Base-by-base conservation (phyloP, 1,140 invertebrate genomes). In the Sycophaga agraensis region DNA sequence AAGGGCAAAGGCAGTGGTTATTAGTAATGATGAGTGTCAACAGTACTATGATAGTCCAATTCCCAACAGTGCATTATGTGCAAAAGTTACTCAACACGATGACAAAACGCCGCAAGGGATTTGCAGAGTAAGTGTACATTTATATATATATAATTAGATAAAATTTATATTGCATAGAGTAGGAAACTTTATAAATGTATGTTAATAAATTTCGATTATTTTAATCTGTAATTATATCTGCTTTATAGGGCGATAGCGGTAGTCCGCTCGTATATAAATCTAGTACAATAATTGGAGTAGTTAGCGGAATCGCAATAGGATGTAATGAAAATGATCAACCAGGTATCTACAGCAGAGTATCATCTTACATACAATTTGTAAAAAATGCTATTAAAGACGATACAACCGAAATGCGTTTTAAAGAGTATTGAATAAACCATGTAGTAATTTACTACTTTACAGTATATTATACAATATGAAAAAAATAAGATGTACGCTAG, bases 321-420 rank as follows among this genome's bases (percentile, higher is more conserved):
- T 60, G 58, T 21, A 60, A 60, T 46, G 58, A 60, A 24, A 60
- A 60, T 26, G 35, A 53, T 14, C 37, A 60, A 16, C 58, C 49
- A 1, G 58, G 39, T 16, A 45, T 60, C 21, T 60, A 60, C 21
- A 16, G 24, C 49, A 51, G 58, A 45, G 49, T 60, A 2, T 60
- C 58, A 17, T 34, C 31, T 16, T 45, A 60, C 17, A 45, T 60
- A 14, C 11, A 11, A 0, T 60, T 53, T 17, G 31, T 60, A 12
- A 40, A 31, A 21, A 45, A 60, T 21, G 49, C 58, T n/a, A 8
- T 60, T 2, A 43, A 45, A 26, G 49, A 37, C 19, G 5, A 24
- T 26, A 45, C 37, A 0, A n/a, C 19, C 12, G 17, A 35, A 24
- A 53, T 60, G 49, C 58, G 49, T 9, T 8, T 45, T 9, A 53